A percentile compares a stretch with the other conserved stretches of the same genome.
These are phyloP conservation scores for Orthonychiurus folsomi DNA, from an alignment of 2,888 invertebrate species.

Conservation along the genomic window DNA sequence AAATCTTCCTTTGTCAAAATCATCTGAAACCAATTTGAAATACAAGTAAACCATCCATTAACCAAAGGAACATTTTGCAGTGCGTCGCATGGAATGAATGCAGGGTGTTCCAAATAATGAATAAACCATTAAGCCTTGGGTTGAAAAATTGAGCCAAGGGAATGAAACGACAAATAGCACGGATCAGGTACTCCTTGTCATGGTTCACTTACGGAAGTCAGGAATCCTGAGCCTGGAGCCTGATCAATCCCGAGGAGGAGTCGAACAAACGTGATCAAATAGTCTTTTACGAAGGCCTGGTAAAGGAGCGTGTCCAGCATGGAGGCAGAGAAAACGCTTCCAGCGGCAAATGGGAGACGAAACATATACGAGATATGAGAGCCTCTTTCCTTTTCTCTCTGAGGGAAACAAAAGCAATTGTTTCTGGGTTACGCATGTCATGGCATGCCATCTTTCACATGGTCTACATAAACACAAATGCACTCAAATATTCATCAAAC, in stretches of 20 bases:
- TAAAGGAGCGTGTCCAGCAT: slow-evolving; percentile 75
- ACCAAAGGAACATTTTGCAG: not conserved
- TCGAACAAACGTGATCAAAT: slow-evolving; percentile 93
- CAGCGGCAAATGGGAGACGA: slow-evolving; percentile 93
- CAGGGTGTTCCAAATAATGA: not conserved
- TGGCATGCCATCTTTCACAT: too few relatives aligned
- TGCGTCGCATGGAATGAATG: not conserved
- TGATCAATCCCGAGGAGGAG: slow-evolving; percentile 91
- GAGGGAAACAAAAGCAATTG: slow-evolving; percentile 43
- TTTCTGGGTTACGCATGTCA: not conserved
- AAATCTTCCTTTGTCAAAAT: slow-evolving; percentile 92
- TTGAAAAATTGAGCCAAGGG: slow-evolving; percentile 3
- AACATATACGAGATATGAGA: slow-evolving; percentile 99
- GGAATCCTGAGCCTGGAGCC: slow-evolving; percentile 93
- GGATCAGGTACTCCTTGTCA: not conserved
- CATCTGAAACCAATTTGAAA: slow-evolving; percentile 58
- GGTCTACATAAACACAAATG: too few relatives aligned
- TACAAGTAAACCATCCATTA: not conserved
- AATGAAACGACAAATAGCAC: not conserved
- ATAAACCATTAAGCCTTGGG: not conserved
- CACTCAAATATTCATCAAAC: too few relatives aligned
- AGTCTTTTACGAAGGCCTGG: slow-evolving; percentile 95
- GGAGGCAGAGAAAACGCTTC: slow-evolving; percentile 95
- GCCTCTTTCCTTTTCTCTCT: slow-evolving; percentile 94
- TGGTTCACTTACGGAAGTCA: slow-evolving; percentile 72